Evolutionary conservation across 1,140 invertebrate genomes (phyloP).

Genomic region (Eciton burchellii): DNA sequence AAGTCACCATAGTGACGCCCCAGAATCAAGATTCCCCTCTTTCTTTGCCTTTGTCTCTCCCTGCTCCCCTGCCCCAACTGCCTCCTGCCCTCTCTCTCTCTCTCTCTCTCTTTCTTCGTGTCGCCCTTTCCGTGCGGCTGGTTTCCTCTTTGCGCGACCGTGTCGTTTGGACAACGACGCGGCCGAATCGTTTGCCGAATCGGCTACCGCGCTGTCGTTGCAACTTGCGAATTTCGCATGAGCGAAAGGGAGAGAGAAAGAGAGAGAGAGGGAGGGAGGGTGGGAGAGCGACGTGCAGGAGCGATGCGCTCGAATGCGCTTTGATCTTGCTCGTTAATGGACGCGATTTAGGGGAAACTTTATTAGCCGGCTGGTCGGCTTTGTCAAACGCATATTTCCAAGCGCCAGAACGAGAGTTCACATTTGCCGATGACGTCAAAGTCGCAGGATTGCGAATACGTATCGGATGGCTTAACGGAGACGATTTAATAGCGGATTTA

Average conservation of each 20-base stretch:
- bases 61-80: too few species aligned
- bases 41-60: not conserved
- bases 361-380: slow-evolving; percentile 19
- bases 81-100: not conserved
- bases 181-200: slow-evolving; percentile 15
- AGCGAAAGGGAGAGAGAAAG: not conserved
- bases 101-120: not conserved
- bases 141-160: not conserved
- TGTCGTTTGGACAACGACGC: slow-evolving; percentile 35
- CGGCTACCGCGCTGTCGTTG: not conserved
- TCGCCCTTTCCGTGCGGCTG: not conserved
- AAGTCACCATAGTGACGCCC: slow-evolving; percentile 73
- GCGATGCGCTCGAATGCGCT: not conserved
- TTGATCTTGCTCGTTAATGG: slow-evolving; percentile 50
- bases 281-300: not conserved
- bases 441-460: slow-evolving; percentile 6
- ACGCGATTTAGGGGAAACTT: slow-evolving; percentile 46
- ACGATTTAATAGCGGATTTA: not conserved
- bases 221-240: not conserved
- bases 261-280: not conserved
- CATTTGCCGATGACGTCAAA: slow-evolving; percentile 21
- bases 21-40: slow-evolving; percentile 41
- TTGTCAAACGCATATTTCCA: slow-evolving; percentile 9
- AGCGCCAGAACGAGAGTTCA: slow-evolving; percentile 1
- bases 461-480: not conserved